Evolutionary conservation across 2,797 vertebrate genomes (phyloP).

Genomic region (Columba guinea): DNA sequence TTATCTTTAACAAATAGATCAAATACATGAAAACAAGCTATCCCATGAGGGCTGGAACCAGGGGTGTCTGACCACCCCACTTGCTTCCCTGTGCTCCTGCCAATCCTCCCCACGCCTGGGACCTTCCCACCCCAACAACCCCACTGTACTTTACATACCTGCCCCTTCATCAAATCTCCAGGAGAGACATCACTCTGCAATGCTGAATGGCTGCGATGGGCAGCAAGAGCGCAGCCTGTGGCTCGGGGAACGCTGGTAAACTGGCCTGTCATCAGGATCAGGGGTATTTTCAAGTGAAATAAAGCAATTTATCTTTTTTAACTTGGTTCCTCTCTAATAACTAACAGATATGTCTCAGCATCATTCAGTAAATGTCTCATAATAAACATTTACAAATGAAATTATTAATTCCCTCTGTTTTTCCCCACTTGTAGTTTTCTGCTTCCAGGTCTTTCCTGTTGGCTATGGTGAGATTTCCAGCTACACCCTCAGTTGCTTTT

Average conservation of each 20-base stretch:
- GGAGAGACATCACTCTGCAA: neutral
- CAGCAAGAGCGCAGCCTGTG: neutral
- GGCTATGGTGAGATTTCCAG: neutral
- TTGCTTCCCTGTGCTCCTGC: neutral
- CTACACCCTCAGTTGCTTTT: neutral
- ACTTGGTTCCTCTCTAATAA: neutral
- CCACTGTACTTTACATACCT: neutral
- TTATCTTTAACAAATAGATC: neutral
- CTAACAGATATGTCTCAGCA: neutral
- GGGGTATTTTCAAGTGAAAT: neutral
- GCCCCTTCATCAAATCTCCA: neutral
- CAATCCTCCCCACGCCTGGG: neutral
- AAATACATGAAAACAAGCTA: neutral
- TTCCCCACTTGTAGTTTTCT: neutral
- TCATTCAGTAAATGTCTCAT: neutral
- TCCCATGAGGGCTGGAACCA: neutral
- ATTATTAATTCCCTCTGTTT: neutral
- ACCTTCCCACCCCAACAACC: neutral
- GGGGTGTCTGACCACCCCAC: rapidly evolving
- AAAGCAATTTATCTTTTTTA: neutral
- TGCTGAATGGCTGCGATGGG: neutral
- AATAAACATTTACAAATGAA: neutral
- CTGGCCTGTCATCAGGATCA: neutral
- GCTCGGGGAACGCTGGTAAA: neutral
- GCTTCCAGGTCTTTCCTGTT: neutral